These are phyloP conservation scores for Drosophila cyrtoloma DNA, from an alignment of 2,888 invertebrate species.

Conservation along the genomic window DNA sequence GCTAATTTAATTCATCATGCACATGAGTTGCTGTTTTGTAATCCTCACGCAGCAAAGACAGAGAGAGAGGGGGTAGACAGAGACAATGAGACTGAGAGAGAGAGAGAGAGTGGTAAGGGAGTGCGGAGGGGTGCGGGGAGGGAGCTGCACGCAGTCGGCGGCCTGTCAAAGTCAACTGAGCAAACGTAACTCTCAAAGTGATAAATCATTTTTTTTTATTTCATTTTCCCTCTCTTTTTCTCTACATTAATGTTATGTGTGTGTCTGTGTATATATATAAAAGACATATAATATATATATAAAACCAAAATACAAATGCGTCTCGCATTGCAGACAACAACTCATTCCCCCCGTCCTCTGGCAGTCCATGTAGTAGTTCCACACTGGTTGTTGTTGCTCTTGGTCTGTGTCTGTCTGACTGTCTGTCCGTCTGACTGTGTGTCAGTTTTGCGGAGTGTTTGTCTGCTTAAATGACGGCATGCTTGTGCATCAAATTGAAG, in stretches of 20 bases:
- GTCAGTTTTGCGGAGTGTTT: slow-evolving; percentile 62
- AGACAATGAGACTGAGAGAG: not conserved
- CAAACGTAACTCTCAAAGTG: slow-evolving; percentile 64
- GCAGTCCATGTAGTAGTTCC: too few species aligned
- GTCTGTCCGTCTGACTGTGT: slow-evolving; percentile 47
- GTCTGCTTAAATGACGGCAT: slow-evolving; percentile 69
- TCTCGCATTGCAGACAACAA: slow-evolving; percentile 47
- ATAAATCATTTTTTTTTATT: slow-evolving; percentile 71
- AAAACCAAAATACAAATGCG: slow-evolving; percentile 67
- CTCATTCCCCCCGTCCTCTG: not conserved
- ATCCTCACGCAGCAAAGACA: slow-evolving; percentile 55
- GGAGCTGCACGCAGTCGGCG: slow-evolving; percentile 42
- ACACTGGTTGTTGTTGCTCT: not conserved
- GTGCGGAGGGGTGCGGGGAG: not conserved
- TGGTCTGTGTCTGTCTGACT: slow-evolving; percentile 38
- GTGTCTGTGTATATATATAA: slow-evolving; percentile 3
- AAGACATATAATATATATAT: slow-evolving; percentile 5
- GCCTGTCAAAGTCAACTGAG: slow-evolving; percentile 76
- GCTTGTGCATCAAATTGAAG: slow-evolving; percentile 71
- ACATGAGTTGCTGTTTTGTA: slow-evolving; percentile 77
- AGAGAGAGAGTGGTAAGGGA: not conserved
- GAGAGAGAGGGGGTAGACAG: slow-evolving; percentile 1
- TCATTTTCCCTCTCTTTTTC: slow-evolving; percentile 15
- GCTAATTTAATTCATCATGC: slow-evolving; percentile 79
- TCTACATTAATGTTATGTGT: not conserved